phyloP scores from a whole-genome alignment of 1,140 invertebrate species.

The Apis florea region DNA sequence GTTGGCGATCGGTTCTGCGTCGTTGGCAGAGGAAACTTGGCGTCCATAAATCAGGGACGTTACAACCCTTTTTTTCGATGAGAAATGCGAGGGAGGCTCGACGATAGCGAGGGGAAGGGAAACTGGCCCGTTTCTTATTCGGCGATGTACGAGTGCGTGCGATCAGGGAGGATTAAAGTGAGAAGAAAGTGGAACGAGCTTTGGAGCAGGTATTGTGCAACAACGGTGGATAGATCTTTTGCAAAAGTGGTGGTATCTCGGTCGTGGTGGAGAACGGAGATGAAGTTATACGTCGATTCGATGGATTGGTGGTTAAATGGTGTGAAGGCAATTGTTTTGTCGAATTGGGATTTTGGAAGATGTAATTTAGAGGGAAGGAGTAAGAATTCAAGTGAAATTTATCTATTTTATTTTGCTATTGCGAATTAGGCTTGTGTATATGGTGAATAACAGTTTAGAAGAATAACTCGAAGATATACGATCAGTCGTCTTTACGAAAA shows the following conservation, averaged over 20 bases:
- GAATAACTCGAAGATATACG: background rate
- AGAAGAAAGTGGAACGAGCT: background rate
- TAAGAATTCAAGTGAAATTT: background rate
- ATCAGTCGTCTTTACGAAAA: no score
- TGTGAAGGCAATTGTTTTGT: no score
- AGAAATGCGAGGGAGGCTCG: slow-evolving; percentile 42
- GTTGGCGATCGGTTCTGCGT: slow-evolving; percentile 60
- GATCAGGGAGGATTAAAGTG: background rate
- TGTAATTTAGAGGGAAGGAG: no score
- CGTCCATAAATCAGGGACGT: slow-evolving; percentile 55
- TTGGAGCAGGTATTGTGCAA: no score
- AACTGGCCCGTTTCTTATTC: slow-evolving; percentile 67
- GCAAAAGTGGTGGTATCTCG: no score
- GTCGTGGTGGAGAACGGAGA: no score
- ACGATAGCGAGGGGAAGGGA: slow-evolving; percentile 20
- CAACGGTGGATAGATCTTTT: no score
- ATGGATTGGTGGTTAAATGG: no score
- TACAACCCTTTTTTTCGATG: slow-evolving; percentile 58
- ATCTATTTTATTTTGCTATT: background rate
- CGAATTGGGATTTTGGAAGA: no score
- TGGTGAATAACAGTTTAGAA: background rate
- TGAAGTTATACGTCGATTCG: no score
- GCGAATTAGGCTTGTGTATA: background rate
- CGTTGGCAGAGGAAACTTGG: slow-evolving; percentile 42
- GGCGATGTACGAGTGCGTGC: slow-evolving; percentile 50